Evolutionary conservation across 2,113 vertebrate genomes (phyloP).

Genomic region (Beaufortia kweichowensis): DNA sequence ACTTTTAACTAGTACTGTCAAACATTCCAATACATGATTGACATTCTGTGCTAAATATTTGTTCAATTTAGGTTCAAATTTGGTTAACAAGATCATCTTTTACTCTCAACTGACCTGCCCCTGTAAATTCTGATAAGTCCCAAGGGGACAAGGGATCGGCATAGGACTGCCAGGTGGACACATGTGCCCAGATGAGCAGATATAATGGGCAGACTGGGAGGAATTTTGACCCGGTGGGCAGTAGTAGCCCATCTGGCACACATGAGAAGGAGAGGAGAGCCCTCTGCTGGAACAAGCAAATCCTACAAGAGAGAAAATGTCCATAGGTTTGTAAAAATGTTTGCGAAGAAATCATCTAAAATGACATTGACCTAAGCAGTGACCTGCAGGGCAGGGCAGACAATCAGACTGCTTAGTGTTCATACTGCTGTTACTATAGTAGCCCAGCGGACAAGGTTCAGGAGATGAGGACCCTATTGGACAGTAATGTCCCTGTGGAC

Average conservation of each 20-base stretch:
- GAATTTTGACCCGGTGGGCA: constrained; percentile 65
- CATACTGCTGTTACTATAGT: constrained; percentile 75
- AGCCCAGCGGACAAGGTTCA: constrained; percentile 74
- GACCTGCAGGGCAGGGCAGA: constrained; percentile 80
- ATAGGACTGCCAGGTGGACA: constrained; percentile 81
- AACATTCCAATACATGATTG: too few relatives aligned
- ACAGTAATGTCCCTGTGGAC: constrained; percentile 82
- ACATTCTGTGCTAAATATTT: too few relatives aligned
- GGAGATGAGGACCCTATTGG: constrained; percentile 74
- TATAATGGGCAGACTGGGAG: constrained; percentile 55
- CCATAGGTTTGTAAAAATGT: neutral
- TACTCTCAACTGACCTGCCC: constrained; percentile 68
- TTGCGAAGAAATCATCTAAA: neutral
- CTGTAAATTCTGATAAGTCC: constrained; percentile 80
- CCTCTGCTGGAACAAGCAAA: constrained; percentile 74
- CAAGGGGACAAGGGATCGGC: constrained; percentile 75
- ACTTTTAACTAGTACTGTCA: too few relatives aligned
- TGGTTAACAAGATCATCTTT: neutral
- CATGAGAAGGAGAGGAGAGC: constrained; percentile 72
- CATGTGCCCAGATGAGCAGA: constrained; percentile 79
- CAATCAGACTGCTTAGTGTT: constrained; percentile 74
- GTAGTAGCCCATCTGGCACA: constrained; percentile 72
- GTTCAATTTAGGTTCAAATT: too few relatives aligned
- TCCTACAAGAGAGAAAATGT: constrained; percentile 63
- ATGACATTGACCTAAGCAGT: neutral